Percentiles rank a stretch among this genome's conserved stretches.
These are phyloP conservation scores for Paramisgurnus dabryanus DNA, from an alignment of 2,113 vertebrate species.

Conservation along the genomic window DNA sequence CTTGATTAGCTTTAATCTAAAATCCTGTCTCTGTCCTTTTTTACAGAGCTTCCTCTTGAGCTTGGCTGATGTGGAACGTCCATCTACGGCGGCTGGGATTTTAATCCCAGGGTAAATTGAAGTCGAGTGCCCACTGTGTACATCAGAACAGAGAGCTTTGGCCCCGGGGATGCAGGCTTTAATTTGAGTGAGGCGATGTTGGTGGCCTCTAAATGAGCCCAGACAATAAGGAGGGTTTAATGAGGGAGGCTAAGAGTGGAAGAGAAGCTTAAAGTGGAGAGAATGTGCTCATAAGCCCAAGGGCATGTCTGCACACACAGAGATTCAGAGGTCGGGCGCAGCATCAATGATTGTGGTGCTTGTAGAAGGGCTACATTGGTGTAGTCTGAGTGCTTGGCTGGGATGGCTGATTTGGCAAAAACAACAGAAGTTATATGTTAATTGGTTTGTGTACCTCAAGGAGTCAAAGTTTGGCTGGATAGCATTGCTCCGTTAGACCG, in stretches of 20 bases:
- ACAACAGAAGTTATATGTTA: not conserved
- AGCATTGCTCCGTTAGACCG: no score
- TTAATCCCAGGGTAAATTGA: slow-evolving; percentile 54
- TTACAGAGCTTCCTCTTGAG: slow-evolving; percentile 12
- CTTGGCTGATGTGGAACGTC: slow-evolving; percentile 2
- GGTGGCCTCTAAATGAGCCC: slow-evolving; percentile 53
- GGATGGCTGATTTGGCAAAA: slow-evolving; percentile 33
- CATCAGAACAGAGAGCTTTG: slow-evolving; percentile 21
- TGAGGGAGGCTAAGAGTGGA: slow-evolving; percentile 57
- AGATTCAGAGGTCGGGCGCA: not conserved
- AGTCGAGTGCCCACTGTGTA: slow-evolving; percentile 50
- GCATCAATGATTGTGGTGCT: slow-evolving; percentile 2
- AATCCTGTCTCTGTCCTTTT: not conserved
- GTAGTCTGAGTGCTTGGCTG: not conserved
- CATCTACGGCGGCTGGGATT: not conserved
- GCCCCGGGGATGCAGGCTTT: slow-evolving; percentile 46
- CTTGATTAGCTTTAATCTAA: slow-evolving; percentile 19
- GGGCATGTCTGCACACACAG: slow-evolving; percentile 40
- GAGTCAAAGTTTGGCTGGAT: no score
- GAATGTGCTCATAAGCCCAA: slow-evolving; percentile 23
- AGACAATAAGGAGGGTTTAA: slow-evolving; percentile 62
- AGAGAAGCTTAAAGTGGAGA: slow-evolving; percentile 52
- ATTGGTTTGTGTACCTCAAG: no score
- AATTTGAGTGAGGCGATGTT: slow-evolving; percentile 51
- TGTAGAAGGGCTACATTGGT: not conserved